Base-by-base conservation (phyloP, 2,888 invertebrate genomes). In the Agapostemon virescens region DNA sequence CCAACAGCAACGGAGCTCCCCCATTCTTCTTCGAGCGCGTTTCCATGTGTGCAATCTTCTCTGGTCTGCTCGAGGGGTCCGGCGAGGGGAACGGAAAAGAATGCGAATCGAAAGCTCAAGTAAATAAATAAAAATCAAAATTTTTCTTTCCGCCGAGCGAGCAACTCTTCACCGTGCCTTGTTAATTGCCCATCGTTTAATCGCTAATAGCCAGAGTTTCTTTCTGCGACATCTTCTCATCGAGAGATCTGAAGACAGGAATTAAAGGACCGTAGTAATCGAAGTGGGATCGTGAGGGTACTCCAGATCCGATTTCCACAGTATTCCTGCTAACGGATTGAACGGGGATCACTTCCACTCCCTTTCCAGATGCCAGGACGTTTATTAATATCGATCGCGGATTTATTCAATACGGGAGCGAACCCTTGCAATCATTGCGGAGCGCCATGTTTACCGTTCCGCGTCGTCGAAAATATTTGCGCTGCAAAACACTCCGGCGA, bases 361-460 rank as follows among this genome's bases (percentile, higher is more conserved):
- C 17, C 85, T 81, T 26, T 15, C 69, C 23, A 89, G 89, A 89
- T 88, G 88, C 87, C 86, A 13, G 33, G 26, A 13, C 42, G 61
- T 69, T 63, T 69, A 72, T 30, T 23, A 68, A 42, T n/a, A 40
- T 23, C 52, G 38, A 33, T 23, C 49, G 23, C 2, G 69, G 61
- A 71, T 52, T 72, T 69, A 45, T 49, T 73, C 49, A 30, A 66
- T 33, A 20, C 67, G 26, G 40, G 58, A 17, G 17, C 58, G 42
- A 45, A 30, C 36, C 45, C 52, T 38, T 30, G 40, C 66, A 23
- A 30, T 45, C 33, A 30, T 17, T 61, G 15, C 30, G 61, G 61
- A 30, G 33, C 68, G 69, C 52, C 33, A 52, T 74, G 69, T 80
- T 80, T 81, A 66, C 69, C 66, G 64, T 40, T 58, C 58, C 23